Evolutionary conservation across 2,888 invertebrate species (phyloP), one percentile per base, ranked within the genome.

Genomic region (Quadriops clusia): DNA sequence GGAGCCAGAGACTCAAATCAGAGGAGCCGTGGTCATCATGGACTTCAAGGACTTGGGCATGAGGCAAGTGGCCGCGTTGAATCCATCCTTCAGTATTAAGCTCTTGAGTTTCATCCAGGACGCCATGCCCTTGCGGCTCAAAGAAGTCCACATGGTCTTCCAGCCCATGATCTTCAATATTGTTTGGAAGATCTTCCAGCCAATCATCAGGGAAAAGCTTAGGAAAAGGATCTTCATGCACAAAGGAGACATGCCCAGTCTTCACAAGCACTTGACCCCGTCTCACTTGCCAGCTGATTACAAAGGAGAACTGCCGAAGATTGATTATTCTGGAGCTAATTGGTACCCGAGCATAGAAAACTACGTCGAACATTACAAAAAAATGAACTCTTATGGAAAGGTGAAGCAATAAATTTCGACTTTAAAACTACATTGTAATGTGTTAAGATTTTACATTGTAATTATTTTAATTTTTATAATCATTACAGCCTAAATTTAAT

Each of bases 141-240:
- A 84, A 58, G 84, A 85, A 61, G 77, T 86, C 6, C 86, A 87
- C 60, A 77, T 86, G 52, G 82, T 87, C 3, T 84, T 84, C 51
- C 78, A 87, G 50, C 85, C 87, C 1, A 78, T 77, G 63, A 63
- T 86, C 38, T 87, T 87, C 63, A 84, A 78, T 52, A 69, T 83
- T 59, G 84, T 86, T 2, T 87, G 86, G 85, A 64, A 69, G 26
- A 72, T 86, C 55, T 86, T 86, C 66, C 84, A 84, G 59, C 85
- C 85, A 5, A 77, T 86, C 51, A 74, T 86, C 45, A 69, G 69
- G 43, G 78, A 81, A 46, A 87, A 87, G 56, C 67, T 87, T 9
- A 77, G 74, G 58, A 74, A 63, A 41, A 74, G 82, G 60, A 77
- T 86, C 63, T 77, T 71, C 63, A 85, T 86, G 74, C 86, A 87